Evolutionary conservation across 2,113 vertebrate genomes (phyloP), one percentile per base, ranked within the genome.

Genomic region (Chelonoidis abingdonii): DNA sequence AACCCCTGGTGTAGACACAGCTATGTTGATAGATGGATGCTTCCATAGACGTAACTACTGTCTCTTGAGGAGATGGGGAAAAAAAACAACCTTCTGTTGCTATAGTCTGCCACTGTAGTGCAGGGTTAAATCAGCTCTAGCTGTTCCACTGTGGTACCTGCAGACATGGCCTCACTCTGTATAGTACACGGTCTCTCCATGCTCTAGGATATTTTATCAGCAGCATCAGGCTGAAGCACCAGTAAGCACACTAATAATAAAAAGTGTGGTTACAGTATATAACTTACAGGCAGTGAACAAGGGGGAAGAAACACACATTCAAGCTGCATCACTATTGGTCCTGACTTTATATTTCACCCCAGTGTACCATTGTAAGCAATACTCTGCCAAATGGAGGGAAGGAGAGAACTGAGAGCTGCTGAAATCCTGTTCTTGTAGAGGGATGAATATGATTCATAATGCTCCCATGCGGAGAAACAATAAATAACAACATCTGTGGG

Each of bases 361-460:
- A 27, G 31, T 35, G 59, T 89, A 16, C 25, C 13, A 29, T 83
- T 83, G 35, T 8, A 83, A 84, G 89, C 53, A 0, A 7, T 47
- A 1, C 3, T 49, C 4, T 84, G 31, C 89, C 53, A 90, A 92
- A 57, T 27, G 31, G 2, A n/a, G 35, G 79, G 88, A 84, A 83
- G 3, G 31, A 86, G 83, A 79, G 9, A 88, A 79, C 16, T 65
- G 5, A 29, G 2, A 86, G 57, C 50, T 93, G n/a, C 21, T 0
- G 1, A 84, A 95, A 88, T n/a, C 2, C 25, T 81, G 5, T 57
- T 93, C 44, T 54, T 3, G 50, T 85, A 82, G 86, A 88, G 81
- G 87, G 84, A 88, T 21, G 19, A 91, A 47, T 80, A 59, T 89
- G 89, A 72, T 84, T 83, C 75, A 83, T 41, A 87, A n/a, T 81